A percentile compares a stretch with the other conserved stretches of the same genome.
Conservation (phyloP, 2,797 vertebrate species). For the Enteromius argenteus region DNA sequence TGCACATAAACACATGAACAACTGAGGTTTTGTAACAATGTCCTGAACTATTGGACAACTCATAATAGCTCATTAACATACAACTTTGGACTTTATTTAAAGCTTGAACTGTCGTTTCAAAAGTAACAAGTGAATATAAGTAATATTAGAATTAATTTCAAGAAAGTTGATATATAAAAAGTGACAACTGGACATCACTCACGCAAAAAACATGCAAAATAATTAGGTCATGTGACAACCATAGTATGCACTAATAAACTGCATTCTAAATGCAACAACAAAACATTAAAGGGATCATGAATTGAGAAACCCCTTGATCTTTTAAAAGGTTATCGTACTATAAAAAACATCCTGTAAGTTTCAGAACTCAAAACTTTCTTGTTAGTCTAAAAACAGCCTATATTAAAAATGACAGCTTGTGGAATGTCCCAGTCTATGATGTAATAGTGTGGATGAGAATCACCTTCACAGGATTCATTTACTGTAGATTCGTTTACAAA, state of each 20-base stretch:
- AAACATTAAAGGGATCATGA: not conserved
- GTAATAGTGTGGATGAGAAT: no score
- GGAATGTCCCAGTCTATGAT: no score
- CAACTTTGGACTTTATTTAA: not conserved
- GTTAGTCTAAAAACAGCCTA: no score
- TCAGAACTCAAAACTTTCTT: no score
- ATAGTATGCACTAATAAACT: not conserved
- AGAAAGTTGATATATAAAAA: not conserved
- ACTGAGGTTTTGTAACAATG: not conserved
- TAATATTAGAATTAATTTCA: not conserved
- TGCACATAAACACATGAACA: conserved; percentile 15
- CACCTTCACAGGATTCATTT: no score
- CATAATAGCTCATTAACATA: not conserved
- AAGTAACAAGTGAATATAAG: not conserved
- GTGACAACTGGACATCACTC: not conserved
- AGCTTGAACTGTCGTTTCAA: not conserved
- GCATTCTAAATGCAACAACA: not conserved
- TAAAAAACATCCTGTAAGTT: no score
- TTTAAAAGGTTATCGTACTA: not conserved
- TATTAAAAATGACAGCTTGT: no score
- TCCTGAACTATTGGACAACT: not conserved
- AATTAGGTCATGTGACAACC: not conserved
- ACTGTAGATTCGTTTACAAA: no score
- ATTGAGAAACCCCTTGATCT: no score
- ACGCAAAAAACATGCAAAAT: not conserved